Conservation (phyloP, 2,797 vertebrate genomes). For the Sciurus vulgaris region DNA sequence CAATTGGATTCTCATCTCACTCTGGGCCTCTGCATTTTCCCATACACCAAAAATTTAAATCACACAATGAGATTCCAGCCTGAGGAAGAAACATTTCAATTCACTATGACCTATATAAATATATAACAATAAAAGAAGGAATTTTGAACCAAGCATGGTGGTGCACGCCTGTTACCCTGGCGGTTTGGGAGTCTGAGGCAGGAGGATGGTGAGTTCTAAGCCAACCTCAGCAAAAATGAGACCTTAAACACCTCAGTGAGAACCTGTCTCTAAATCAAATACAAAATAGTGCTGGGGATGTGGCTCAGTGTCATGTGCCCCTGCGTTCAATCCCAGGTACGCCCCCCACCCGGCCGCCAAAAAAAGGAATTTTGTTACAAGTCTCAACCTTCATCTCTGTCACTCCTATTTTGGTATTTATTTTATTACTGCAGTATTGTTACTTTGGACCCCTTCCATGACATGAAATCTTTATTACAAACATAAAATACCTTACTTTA, state of each 20-base stretch:
- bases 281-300: too few relatives aligned
- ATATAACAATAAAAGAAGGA: constrained; percentile 1
- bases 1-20: background rate
- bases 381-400: background rate
- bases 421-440: constrained; percentile 49
- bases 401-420: constrained; percentile 13
- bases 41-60: constrained; percentile 38
- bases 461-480: constrained; percentile 47
- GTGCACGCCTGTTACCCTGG: too few relatives aligned
- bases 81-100: constrained; percentile 29
- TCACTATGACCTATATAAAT: constrained; percentile 10
- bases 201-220: too few relatives aligned
- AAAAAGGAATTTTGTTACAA: background rate
- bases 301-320: too few relatives aligned
- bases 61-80: background rate
- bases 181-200: too few relatives aligned
- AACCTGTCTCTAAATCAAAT: too few relatives aligned
- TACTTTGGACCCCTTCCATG: constrained; percentile 23
- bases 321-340: too few relatives aligned
- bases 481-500: constrained; percentile 22
- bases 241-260: too few relatives aligned
- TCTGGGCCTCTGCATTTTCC: background rate
- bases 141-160: background rate
- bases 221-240: too few relatives aligned
- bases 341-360: too few relatives aligned